A percentile compares a stretch with the other conserved stretches of the same genome.
Evolutionary conservation across 2,888 invertebrate genomes (phyloP).

Genomic region (Scrobipalpa atriplicella): DNA sequence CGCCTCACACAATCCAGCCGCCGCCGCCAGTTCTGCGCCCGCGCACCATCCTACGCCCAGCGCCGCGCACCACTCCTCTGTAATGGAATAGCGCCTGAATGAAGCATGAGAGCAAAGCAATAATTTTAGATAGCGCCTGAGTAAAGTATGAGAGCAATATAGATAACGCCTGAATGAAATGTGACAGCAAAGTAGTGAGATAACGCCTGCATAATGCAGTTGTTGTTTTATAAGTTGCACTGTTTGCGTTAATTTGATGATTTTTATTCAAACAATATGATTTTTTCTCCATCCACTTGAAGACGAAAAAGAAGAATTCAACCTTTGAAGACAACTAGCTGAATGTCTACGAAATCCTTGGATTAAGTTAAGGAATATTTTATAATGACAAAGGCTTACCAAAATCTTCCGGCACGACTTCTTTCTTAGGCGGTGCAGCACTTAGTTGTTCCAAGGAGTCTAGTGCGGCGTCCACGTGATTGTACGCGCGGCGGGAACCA

Average conservation of each 20-base stretch:
- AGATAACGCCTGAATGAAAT: not conserved
- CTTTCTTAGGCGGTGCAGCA: constrained; percentile 31
- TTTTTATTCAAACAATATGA: too few species aligned
- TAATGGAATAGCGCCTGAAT: not conserved
- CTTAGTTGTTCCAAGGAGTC: constrained; percentile 77
- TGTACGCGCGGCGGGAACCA: constrained; percentile 80
- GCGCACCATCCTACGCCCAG: constrained; percentile 48
- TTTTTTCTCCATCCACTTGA: too few species aligned
- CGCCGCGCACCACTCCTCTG: constrained; percentile 66
- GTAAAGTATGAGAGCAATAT: not conserved
- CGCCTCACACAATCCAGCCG: constrained; percentile 44
- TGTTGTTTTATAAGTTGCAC: not conserved
- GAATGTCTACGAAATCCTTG: too few species aligned
- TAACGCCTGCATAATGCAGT: too few species aligned
- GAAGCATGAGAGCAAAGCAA: not conserved
- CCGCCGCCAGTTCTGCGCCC: constrained; percentile 40
- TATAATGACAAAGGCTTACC: constrained; percentile 54
- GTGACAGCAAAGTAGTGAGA: not conserved
- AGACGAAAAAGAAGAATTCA: too few species aligned
- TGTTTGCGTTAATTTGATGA: not conserved
- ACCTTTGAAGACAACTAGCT: too few species aligned
- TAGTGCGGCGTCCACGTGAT: constrained; percentile 85
- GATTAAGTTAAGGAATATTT: too few species aligned
- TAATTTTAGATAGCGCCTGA: not conserved
- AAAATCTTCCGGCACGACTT: constrained; percentile 54